Evolutionary conservation across 2,888 invertebrate species (phyloP).

Genomic region (Sympetrum striolatum): DNA sequence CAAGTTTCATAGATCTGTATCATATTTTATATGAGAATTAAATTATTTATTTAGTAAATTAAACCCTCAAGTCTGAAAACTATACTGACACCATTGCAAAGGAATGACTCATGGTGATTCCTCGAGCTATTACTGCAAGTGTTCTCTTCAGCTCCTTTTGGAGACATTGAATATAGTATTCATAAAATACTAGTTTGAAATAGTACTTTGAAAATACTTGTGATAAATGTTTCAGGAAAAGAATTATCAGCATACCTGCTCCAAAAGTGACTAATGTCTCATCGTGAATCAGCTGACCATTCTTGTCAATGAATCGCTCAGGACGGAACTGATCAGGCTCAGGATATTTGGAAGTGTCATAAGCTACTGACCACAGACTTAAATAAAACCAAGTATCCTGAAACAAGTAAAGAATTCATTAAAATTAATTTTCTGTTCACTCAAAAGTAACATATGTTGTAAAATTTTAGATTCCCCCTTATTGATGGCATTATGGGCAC

Average conservation of each 20-base stretch:
- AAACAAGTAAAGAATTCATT: not conserved
- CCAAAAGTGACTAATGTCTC: constrained; percentile 48
- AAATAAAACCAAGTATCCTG: constrained; percentile 48
- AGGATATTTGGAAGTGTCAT: constrained; percentile 49
- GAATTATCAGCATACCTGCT: constrained; percentile 44
- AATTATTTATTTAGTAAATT: too few relatives aligned
- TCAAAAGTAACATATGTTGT: not conserved
- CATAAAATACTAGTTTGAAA: too few relatives aligned
- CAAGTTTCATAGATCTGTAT: too few relatives aligned
- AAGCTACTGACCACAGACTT: constrained; percentile 48
- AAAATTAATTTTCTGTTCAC: not conserved
- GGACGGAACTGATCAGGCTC: constrained; percentile 51
- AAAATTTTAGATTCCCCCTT: not conserved
- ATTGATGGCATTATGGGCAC: not conserved
- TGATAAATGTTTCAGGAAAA: not conserved
- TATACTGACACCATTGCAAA: too few relatives aligned
- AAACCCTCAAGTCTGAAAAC: too few relatives aligned
- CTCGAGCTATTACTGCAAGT: too few relatives aligned
- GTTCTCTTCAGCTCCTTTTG: too few relatives aligned
- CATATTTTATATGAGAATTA: too few relatives aligned
- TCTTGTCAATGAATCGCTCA: constrained; percentile 48
- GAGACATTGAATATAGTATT: too few relatives aligned
- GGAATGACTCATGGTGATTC: too few relatives aligned
- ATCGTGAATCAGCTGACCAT: constrained; percentile 48
- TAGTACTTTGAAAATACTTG: not conserved